Base-by-base conservation (phyloP, 2,888 invertebrate species). In the Synergus itoensis region DNA sequence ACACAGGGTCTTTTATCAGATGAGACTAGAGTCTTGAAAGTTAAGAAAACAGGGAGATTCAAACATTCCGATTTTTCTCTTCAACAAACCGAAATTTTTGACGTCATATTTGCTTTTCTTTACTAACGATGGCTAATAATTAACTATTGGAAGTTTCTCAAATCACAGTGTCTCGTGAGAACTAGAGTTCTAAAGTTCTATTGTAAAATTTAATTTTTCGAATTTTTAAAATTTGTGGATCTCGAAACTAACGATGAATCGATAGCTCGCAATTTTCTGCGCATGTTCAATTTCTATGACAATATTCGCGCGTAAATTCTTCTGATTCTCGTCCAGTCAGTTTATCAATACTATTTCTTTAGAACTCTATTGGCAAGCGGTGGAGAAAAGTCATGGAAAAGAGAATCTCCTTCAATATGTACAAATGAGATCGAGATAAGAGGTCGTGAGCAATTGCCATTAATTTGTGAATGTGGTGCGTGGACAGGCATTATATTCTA, bases 381-480 rank as follows among this genome's bases (percentile, higher is more conserved):
- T n/a, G 53, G n/a, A 53, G 53, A 53, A 53, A 53, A 53, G 53
- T 53, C 53, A 7, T 53, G 53, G n/a, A 53, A 53, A 53, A 53
- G n/a, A 53, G 83, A 82, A 82, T 79, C 82, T 83, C 84, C 83
- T 82, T 86, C 79, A 85, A 85, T 88, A 88, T 89, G 86, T 86
- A 87, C 87, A 86, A 87, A 87, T 88, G 88, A 89, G 88, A 89
- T 89, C 88, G 87, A 88, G 84, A 83, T 89, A 86, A 87, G 82
- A 87, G 84, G 81, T 88, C 89, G 88, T 88, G 87, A 89, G 87
- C 87, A 88, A 88, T 88, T 79, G 84, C 81, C 79, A 78, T 79
- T 79, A 77, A 73, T 80, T 78, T 63, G 79, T 65, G 12, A 45
- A 84, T 83, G 78, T 83, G 82, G 84, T 86, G 86, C 87, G 85